These are phyloP conservation scores for Galagoides demidoff DNA, from an alignment of 2,797 vertebrate genomes.

Conservation along the genomic window DNA sequence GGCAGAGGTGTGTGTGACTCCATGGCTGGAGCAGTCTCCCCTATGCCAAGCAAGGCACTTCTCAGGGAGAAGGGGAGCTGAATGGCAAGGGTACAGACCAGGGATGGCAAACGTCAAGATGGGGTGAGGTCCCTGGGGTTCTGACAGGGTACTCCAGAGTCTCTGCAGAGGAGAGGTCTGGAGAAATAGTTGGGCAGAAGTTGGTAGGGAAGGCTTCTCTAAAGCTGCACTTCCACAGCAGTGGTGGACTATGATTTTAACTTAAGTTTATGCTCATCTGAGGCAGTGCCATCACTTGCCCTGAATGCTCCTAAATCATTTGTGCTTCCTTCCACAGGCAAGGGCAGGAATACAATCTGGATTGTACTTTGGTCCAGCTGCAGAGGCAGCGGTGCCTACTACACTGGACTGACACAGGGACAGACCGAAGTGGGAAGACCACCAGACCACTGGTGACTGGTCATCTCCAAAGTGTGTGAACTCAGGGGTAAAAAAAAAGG, in stretches of 20 bases:
- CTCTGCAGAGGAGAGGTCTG: neutral
- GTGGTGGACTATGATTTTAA: fast-evolving
- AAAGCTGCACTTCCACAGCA: neutral
- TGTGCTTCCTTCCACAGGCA: neutral
- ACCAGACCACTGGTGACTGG: neutral
- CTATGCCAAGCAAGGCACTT: fast-evolving
- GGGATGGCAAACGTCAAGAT: fast-evolving
- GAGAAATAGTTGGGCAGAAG: fast-evolving
- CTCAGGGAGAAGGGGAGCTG: fast-evolving
- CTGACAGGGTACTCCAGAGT: fast-evolving
- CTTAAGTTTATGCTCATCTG: fast-evolving
- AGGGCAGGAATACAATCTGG: neutral
- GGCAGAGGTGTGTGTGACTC: neutral
- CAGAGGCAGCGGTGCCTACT: neutral
- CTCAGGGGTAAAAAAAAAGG: neutral
- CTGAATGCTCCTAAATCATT: neutral
- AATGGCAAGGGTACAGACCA: fast-evolving
- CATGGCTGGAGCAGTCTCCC: neutral
- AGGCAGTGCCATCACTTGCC: neutral
- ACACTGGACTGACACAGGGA: neutral
- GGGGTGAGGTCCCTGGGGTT: neutral
- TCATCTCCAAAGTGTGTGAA: neutral
- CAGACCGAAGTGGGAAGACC: neutral
- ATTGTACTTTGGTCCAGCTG: neutral
- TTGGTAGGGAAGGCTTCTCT: fast-evolving